Evolutionary conservation across 2,797 vertebrate species (phyloP), one percentile per base, ranked within the genome.

Genomic region (Anguilla pacifica): DNA sequence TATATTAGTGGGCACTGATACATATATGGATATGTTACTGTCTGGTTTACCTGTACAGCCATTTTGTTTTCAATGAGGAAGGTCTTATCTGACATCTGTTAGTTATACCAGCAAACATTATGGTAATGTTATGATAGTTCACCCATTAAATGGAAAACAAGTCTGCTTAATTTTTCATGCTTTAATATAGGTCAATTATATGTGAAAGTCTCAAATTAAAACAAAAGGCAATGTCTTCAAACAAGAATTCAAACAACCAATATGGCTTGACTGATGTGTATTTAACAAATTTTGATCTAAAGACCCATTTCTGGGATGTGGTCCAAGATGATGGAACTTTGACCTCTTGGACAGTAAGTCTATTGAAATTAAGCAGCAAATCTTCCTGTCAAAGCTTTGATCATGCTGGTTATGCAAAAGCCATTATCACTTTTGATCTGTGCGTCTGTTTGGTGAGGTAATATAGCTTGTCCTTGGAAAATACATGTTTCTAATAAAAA

Each of bases 371-470:
- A 79, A 51, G 43, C 85, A 59, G 53, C 2, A 35, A 59, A 22
- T 70, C 1, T 86, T 88, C 83, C 53, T 61, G 83, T 86, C 85
- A 88, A 86, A 55, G 84, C 84, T 88, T 85, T 90, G 87, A 87
- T 89, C 53, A 85, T 57, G 88, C 86, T 72, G 25, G 64, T 85
- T 83, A 46, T 86, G 86, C 86, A 87, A 39, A 59, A 7, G 3
- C 59, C n/a, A 70, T 87, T 59, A 61, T 7, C 19, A 43, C 61
- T 39, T 11, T 72, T 77, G 72, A 70, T 46, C 59, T 31, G 57
- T 83, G 43, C 35, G 25, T 81, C 79, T 67, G 43, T 84, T 70
- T 25, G 64, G 19, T 70, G 28, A 82, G 81, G 28, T 82, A 49
- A 82, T 81, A 57, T n/a, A 61, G 19, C 39, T 83, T 82, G 46